Conservation (phyloP, 2,113 vertebrate genomes). For the Glaucidium brasilianum region DNA sequence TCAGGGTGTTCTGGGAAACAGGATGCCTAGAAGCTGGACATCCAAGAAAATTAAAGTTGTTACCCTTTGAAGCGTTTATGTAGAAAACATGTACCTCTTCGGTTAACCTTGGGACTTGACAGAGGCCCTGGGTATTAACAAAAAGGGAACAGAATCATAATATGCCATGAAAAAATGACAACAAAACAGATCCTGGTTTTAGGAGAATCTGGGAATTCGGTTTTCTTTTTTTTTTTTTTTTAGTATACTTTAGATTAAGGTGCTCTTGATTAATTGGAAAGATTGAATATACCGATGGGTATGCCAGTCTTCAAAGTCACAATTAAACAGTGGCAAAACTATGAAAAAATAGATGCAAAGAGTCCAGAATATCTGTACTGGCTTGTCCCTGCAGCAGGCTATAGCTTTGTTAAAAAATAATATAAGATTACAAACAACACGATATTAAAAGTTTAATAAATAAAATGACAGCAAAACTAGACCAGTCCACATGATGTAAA, state of each 20-base stretch:
- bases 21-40: background rate
- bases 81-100: background rate
- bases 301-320: background rate
- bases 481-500: rapidly evolving
- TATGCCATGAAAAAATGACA: background rate
- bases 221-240: background rate
- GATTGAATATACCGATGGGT: background rate
- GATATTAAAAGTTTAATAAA: background rate
- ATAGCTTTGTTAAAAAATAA: background rate
- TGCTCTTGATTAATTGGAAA: background rate
- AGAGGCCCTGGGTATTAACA: background rate
- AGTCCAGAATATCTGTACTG: background rate
- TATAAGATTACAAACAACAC: background rate
- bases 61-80: background rate
- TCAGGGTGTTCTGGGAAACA: background rate
- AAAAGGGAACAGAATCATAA: background rate
- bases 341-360: background rate
- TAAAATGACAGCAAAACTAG: background rate
- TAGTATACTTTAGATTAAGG: background rate
- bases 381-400: background rate
- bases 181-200: background rate
- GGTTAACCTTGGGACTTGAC: background rate
- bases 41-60: background rate
- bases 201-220: background rate
- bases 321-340: background rate